Conservation (phyloP, 2,113 vertebrate genomes). For the Myotis davidii region DNA sequence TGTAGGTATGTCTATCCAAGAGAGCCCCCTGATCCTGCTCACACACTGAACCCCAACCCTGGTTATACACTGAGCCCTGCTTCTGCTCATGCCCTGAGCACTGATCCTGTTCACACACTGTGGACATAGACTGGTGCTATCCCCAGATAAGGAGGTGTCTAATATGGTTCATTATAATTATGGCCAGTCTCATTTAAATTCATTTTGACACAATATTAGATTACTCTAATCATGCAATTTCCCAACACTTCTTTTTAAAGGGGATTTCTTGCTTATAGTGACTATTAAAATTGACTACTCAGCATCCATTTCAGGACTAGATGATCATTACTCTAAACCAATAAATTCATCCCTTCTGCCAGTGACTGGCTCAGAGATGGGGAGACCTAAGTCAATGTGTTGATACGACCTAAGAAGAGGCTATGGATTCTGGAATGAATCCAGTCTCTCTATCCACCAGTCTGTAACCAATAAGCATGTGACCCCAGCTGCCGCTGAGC, state of each 20-base stretch:
- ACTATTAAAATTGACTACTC: background rate
- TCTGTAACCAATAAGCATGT: background rate
- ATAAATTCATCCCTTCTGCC: background rate
- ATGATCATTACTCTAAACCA: background rate
- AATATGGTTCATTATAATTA: background rate
- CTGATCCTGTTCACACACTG: background rate
- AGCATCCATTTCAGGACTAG: background rate
- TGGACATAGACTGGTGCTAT: background rate
- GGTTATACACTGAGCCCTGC: background rate
- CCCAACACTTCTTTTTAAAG: background rate
- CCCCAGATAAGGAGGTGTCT: background rate
- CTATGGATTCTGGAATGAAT: background rate
- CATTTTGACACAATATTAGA: background rate
- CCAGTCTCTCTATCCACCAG: background rate
- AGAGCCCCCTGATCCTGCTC: background rate
- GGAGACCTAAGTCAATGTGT: background rate
- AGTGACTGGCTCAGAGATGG: slow-evolving; percentile 21
- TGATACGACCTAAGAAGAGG: background rate
- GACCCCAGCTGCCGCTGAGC: background rate
- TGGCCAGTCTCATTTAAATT: background rate
- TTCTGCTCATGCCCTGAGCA: background rate
- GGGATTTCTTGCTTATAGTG: background rate
- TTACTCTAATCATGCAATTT: background rate
- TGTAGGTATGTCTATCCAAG: background rate
- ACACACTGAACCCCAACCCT: background rate